Percentiles rank a stretch among this genome's conserved stretches.
Conservation (phyloP, 1,140 invertebrate species). For the Meloidogyne exigua region DNA sequence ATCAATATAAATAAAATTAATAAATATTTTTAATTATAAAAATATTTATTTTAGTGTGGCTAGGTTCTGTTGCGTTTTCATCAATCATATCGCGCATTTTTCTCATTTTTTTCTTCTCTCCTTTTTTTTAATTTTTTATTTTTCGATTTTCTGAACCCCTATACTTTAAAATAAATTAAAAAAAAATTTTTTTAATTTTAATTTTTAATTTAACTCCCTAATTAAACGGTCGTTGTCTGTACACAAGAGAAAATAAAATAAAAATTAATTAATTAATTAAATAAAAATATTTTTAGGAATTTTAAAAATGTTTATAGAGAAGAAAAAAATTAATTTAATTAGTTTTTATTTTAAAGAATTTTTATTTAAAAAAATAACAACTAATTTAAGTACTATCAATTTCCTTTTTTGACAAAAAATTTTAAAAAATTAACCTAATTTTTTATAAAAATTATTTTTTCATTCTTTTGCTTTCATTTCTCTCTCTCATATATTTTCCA, state of each 20-base stretch:
- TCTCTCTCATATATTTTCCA: neutral
- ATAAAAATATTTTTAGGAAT: neutral
- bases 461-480: neutral
- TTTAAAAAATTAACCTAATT: slow-evolving; percentile 13
- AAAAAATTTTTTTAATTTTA: neutral
- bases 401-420: neutral
- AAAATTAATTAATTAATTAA: no score
- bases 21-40: neutral
- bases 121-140: neutral
- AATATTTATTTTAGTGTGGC: no score
- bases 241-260: no score
- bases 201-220: neutral
- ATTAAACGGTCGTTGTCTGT: no score
- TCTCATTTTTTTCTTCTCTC: neutral
- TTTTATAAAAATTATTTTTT: slow-evolving; percentile 4
- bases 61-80: neutral
- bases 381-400: neutral
- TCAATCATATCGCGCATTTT: neutral
- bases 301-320: neutral
- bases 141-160: no score
- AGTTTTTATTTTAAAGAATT: no score
- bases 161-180: neutral
- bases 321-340: no score
- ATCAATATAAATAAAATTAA: neutral
- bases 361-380: neutral